Evolutionary conservation across 2,888 invertebrate genomes (phyloP), one percentile per base, ranked within the genome.

Genomic region (Diogma glabrata): DNA sequence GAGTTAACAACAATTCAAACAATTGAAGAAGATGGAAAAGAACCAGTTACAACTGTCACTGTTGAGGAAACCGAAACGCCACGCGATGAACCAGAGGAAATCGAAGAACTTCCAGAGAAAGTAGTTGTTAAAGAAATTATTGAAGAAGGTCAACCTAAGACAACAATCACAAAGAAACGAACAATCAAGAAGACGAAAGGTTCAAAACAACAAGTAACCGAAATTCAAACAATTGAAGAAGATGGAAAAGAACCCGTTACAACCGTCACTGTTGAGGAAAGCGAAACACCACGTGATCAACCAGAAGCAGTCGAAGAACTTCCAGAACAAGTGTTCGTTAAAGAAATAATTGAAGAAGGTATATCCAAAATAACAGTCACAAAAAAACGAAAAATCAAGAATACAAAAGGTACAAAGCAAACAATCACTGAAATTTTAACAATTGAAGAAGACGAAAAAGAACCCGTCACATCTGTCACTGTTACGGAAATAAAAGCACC

Each of bases 361-460:
- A 52, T 52, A n/a, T 9, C 17, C 1, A 23, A 46, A 4, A 45
- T 16, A 43, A 36, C 26, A 45, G 26, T 17, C 1, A 65, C 63
- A 49, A 67, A 66, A n/a, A 71, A 63, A 49, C 66, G 65, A 0
- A 57, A 63, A 1, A 67, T 67, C 2, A 71, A 65, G 53, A 69
- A 65, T 53, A 60, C 59, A 47, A 62, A 60, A 28, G 69, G 64
- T 2, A 59, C 58, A 62, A 64, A 66, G 47, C 57, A 64, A 52
- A 65, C 67, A 58, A 56, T 67, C 0, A 71, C 69, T 0, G 70
- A 65, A 60, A 69, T 69, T n/a, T 63, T 62, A 1, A 70, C 69
- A 0, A 55, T 66, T 50, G 66, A 67, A 58, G 65, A 70, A 57
- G 63, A 67, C 56, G 65, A 66, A 56, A 57, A 71, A 55, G 53